Evolutionary conservation across 2,797 vertebrate genomes (phyloP), one percentile per base, ranked within the genome.

Genomic region (Pelobates cultripes): DNA sequence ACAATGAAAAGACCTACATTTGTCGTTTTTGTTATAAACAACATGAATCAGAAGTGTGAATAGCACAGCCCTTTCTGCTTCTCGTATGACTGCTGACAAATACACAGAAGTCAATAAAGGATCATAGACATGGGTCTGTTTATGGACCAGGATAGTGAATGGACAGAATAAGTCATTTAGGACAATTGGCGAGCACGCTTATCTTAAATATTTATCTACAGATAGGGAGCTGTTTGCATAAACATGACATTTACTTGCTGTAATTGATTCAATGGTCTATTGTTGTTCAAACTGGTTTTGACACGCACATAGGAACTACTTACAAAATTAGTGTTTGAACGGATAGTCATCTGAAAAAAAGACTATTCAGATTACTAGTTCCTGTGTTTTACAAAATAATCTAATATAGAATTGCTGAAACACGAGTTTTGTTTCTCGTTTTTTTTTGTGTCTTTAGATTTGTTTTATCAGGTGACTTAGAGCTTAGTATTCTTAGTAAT

Each of bases 91-190:
- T 86, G 84, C 86, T 87, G 86, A 81, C 84, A 88, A 87, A 90
- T 77, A 90, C 79, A 71, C 67, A 69, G 47, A 51, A 73, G 47
- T 41, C 53, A 82, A 89, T 89, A 86, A 89, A 85, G 87, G 87
- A 51, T 51, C 73, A 45, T n/a, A 82, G 88, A 90, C 89, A 90
- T 90, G 88, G 88, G 83, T 81, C 71, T 88, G 86, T 86, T 86
- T 86, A 88, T 84, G 87, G 77, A 60, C 73, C 84, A 60, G 15
- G 0, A 0, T 85, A 80, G 80, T 80, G 85, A 88, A 85, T 53
- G 44, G 87, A 86, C 84, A 87, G 47, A 76, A 45, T 87, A 88
- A 88, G 80, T 44, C 45, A 15, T 77, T 89, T 87, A 87, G 69
- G 66, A 86, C 71, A 82, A 76, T 71, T 85, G 12, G 74, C 81